These are phyloP conservation scores for Dasyprocta punctata DNA, from an alignment of 2,113 vertebrate species.

Conservation along the genomic window DNA sequence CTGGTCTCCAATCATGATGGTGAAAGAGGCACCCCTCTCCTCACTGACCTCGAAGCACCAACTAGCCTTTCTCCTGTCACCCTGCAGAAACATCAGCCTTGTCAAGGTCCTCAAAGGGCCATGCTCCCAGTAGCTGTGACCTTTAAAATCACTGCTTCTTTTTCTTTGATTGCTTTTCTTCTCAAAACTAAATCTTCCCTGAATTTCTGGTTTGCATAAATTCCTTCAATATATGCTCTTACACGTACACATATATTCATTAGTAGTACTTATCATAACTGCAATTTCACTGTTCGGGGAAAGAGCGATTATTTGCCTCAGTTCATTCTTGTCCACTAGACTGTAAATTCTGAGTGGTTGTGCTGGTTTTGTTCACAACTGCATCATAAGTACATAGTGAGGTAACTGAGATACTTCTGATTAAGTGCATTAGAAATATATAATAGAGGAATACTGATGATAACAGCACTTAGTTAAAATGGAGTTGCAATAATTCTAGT, in stretches of 20 bases:
- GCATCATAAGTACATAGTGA: not conserved
- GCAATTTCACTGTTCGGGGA: not conserved
- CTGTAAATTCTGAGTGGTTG: not conserved
- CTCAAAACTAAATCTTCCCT: not conserved
- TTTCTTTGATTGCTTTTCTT: not conserved
- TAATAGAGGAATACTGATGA: not conserved
- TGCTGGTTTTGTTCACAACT: not conserved
- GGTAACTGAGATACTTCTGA: not conserved
- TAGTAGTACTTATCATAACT: not conserved
- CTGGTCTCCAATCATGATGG: accelerated
- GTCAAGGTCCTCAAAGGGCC: not conserved
- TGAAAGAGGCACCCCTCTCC: not conserved
- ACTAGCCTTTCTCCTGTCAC: not conserved
- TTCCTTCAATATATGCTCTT: not conserved
- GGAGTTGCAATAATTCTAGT: not conserved
- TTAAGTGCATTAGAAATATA: not conserved
- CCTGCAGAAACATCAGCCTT: not conserved
- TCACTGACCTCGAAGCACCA: not conserved
- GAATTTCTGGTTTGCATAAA: not conserved
- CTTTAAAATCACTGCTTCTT: not conserved
- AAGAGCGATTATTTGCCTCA: not conserved
- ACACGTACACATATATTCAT: not conserved
- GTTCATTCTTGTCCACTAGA: not conserved
- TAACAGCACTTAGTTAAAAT: not conserved
- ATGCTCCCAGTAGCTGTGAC: not conserved